These are phyloP conservation scores for Nebria brevicollis DNA, from an alignment of 2,888 invertebrate genomes.

Conservation along the genomic window DNA sequence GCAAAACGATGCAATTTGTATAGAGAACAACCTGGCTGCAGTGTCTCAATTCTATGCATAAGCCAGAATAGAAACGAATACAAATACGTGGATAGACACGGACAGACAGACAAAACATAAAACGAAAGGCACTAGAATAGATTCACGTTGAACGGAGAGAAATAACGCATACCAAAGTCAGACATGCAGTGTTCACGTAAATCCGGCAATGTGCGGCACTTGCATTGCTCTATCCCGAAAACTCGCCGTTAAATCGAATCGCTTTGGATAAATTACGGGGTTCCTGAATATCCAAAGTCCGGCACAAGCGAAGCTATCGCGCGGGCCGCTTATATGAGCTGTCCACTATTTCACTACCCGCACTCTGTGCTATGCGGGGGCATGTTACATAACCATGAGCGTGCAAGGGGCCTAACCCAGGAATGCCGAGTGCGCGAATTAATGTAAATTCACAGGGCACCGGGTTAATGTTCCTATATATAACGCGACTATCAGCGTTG, in stretches of 20 bases:
- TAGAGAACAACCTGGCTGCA: background rate
- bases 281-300: conserved; percentile 31
- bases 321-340: background rate
- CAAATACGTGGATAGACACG: background rate
- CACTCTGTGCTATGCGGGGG: background rate
- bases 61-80: background rate
- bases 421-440: background rate
- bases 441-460: conserved; percentile 1
- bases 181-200: background rate
- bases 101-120: background rate
- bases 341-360: conserved; percentile 14
- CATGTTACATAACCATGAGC: conserved; percentile 19
- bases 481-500: background rate
- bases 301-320: conserved; percentile 9
- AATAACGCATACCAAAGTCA: background rate
- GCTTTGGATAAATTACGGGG: conserved; percentile 44
- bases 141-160: background rate
- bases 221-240: conserved; percentile 39
- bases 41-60: background rate
- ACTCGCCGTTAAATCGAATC: conserved; percentile 43
- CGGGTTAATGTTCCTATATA: conserved; percentile 1
- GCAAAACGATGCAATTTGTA: background rate
- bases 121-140: background rate
- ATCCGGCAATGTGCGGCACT: conserved; percentile 7
- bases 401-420: background rate